phyloP scores from a whole-genome alignment of 2,113 vertebrate genomes.

The Vidua macroura region DNA sequence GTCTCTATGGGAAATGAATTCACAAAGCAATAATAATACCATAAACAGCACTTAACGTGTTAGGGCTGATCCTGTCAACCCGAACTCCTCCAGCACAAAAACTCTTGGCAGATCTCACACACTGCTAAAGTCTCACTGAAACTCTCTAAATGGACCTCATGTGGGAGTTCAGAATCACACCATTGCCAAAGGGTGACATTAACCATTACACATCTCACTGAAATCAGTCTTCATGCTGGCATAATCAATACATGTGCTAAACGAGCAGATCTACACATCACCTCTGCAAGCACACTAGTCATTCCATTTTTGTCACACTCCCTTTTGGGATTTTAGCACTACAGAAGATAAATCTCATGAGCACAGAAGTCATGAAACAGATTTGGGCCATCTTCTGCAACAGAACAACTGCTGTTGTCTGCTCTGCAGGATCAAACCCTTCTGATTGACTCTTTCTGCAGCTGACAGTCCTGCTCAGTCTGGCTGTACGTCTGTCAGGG shows the following conservation, averaged over 20 bases:
- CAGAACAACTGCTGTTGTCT: background rate
- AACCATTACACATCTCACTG: background rate
- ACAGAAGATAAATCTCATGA: background rate
- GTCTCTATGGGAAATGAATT: constrained; percentile 50
- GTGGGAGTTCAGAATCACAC: background rate
- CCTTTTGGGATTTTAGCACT: background rate
- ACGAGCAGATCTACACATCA: background rate
- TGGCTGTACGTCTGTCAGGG: background rate
- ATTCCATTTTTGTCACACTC: background rate
- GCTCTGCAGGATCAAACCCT: background rate
- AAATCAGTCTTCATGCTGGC: background rate
- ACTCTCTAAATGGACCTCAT: background rate
- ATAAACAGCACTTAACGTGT: constrained; percentile 59
- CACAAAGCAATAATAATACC: constrained; percentile 56
- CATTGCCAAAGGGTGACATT: constrained; percentile 13
- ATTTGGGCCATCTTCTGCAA: background rate
- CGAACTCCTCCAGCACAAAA: background rate
- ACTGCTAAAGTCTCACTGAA: constrained; percentile 18
- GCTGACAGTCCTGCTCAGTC: background rate
- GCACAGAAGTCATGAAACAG: background rate
- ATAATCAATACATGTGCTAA: background rate
- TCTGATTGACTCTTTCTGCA: background rate
- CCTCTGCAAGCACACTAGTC: background rate
- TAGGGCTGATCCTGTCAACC: constrained; percentile 52
- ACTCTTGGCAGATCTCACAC: constrained; percentile 25